Conservation (phyloP, 2,888 invertebrate species). For the Lithophane semibrunnea region DNA sequence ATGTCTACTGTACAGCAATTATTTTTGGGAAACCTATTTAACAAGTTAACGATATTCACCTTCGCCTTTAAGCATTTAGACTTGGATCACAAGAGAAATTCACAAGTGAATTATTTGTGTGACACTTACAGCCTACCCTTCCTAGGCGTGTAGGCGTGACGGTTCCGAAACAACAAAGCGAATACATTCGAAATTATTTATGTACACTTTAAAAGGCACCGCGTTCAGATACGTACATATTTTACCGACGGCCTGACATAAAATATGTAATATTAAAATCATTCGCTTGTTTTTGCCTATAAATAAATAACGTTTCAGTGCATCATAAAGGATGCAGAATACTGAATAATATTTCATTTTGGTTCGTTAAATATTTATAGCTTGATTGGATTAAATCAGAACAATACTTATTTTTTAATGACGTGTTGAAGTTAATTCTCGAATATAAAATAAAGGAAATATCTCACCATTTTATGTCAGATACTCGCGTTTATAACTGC, state of each 20-base stretch:
- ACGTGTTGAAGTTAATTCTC: conserved; percentile 32
- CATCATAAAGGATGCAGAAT: conserved; percentile 36
- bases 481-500: not conserved
- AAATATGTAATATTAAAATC: conserved; percentile 58
- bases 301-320: conserved; percentile 47
- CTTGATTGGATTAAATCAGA: conserved; percentile 13
- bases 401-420: conserved; percentile 30
- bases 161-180: conserved; percentile 42
- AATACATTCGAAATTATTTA: conserved; percentile 55
- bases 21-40: not conserved
- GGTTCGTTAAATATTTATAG: conserved; percentile 35
- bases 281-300: conserved; percentile 33
- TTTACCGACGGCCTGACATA: conserved; percentile 46
- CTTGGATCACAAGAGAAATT: not conserved
- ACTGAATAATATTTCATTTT: conserved; percentile 34
- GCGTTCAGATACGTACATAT: conserved; percentile 49
- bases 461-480: not conserved
- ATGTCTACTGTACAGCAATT: not conserved
- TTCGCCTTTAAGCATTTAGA: too few relatives aligned
- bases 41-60: not conserved
- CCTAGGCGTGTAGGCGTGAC: conserved; percentile 14
- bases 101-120: conserved; percentile 13
- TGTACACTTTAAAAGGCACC: conserved; percentile 58
- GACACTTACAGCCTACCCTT: conserved; percentile 14
- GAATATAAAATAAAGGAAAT: conserved; percentile 19